phyloP scores from a whole-genome alignment of 1,140 invertebrate genomes.

The Bombus superbus region DNA sequence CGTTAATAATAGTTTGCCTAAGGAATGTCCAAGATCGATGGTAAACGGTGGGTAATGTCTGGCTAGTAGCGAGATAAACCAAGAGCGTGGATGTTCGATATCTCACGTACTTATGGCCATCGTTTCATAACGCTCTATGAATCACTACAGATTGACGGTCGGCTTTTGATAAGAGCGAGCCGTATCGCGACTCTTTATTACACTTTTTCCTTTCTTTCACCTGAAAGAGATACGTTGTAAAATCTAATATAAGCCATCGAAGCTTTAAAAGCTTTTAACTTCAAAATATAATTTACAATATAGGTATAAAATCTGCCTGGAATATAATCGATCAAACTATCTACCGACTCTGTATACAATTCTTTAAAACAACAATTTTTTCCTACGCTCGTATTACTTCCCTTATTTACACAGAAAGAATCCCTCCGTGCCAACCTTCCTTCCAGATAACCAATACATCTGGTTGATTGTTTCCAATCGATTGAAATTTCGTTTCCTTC shows the following conservation, averaged over 20 bases:
- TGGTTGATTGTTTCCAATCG: not conserved
- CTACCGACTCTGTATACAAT: not conserved
- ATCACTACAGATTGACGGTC: not conserved
- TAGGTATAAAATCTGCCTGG: not conserved
- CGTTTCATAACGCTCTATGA: conserved; percentile 7
- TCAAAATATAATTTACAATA: not conserved
- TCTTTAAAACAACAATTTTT: not conserved
- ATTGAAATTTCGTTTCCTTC: not conserved
- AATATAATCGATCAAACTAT: not conserved
- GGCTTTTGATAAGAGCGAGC: not conserved
- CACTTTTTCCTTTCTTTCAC: not conserved
- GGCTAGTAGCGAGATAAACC: not conserved
- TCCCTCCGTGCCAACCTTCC: not conserved
- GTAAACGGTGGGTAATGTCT: not conserved
- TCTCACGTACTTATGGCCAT: not conserved
- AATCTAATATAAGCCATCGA: not conserved
- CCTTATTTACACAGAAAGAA: not conserved
- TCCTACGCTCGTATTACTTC: not conserved
- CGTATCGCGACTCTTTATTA: not conserved
- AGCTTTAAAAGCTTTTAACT: not conserved
- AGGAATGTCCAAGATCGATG: not conserved
- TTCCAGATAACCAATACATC: not conserved
- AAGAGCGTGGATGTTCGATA: not conserved
- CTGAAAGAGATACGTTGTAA: not conserved
- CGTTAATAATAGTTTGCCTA: not conserved